Conservation (phyloP, 1,140 invertebrate species). For the Leptoteleia sp. region DNA sequence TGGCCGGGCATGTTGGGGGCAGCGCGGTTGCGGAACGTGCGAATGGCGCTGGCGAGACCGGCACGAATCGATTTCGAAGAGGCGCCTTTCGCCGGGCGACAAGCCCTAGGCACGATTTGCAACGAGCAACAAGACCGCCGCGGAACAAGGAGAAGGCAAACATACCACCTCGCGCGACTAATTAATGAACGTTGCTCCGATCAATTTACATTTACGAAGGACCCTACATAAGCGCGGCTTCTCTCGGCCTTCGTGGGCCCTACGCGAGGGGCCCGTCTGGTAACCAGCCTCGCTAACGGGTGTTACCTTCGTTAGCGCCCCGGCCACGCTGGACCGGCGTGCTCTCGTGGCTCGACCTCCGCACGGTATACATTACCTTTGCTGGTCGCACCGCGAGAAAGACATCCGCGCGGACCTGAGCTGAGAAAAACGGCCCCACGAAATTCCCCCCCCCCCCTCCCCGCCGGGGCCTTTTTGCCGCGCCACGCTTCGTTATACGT, state of each 20-base stretch:
- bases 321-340: constrained; percentile 6
- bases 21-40: constrained; percentile 27
- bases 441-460: too few species aligned
- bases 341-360: constrained; percentile 54
- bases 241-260: constrained; percentile 55
- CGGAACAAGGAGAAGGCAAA: constrained; percentile 57
- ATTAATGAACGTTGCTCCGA: constrained; percentile 74
- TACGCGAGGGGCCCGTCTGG: too few species aligned
- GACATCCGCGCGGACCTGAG: constrained; percentile 27
- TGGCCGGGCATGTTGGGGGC: constrained; percentile 38
- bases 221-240: constrained; percentile 29
- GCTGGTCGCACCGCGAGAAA: constrained; percentile 44
- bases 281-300: too few species aligned
- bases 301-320: constrained; percentile 69
- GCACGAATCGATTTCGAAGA: constrained; percentile 52
- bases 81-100: constrained; percentile 54
- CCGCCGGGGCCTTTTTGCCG: constrained; percentile 46
- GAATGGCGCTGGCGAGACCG: constrained; percentile 34
- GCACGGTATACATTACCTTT: constrained; percentile 61
- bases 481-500: constrained; percentile 46
- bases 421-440: constrained; percentile 52
- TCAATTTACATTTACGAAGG: constrained; percentile 74
- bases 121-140: constrained; percentile 57
- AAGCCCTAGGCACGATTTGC: constrained; percentile 63
- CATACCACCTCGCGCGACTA: constrained; percentile 72